A percentile compares a stretch with the other conserved stretches of the same genome.
These are phyloP conservation scores for Anguilla anguilla DNA, from an alignment of 2,797 vertebrate species.

Conservation along the genomic window DNA sequence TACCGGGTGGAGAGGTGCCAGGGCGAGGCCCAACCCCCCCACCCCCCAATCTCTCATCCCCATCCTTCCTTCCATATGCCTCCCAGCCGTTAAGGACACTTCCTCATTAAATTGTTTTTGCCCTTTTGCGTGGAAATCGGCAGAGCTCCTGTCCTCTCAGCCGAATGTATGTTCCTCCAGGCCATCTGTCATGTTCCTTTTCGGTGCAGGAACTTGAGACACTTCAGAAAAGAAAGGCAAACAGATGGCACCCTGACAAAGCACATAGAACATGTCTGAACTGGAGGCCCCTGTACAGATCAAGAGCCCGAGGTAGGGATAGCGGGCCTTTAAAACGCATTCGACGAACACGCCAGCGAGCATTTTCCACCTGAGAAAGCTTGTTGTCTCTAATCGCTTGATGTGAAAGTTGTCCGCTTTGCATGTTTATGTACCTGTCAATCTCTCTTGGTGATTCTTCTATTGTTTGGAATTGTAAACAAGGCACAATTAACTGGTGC, in stretches of 20 bases:
- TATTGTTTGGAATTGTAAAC: background rate
- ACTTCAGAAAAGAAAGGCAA: conserved; percentile 10
- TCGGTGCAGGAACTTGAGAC: conserved; percentile 53
- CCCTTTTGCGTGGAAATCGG: conserved; percentile 45
- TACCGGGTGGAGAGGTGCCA: background rate
- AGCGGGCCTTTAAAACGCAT: background rate
- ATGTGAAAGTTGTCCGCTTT: background rate
- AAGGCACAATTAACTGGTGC: background rate
- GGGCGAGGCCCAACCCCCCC: background rate
- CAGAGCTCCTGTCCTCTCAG: conserved; percentile 49
- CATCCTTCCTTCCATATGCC: background rate
- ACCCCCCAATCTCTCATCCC: background rate
- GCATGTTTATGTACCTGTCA: background rate
- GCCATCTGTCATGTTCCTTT: conserved; percentile 57
- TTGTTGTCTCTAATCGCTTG: background rate
- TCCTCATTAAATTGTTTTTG: conserved; percentile 8
- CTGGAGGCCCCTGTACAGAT: background rate
- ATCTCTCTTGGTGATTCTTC: background rate
- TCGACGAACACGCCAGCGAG: background rate
- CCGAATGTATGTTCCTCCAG: conserved; percentile 50
- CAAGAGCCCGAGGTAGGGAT: background rate
- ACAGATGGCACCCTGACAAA: conserved; percentile 25
- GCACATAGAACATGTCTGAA: conserved; percentile 1
- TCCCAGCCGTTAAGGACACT: conserved; percentile 11
- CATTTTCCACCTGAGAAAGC: background rate